A percentile compares a stretch with the other conserved stretches of the same genome.
These are phyloP conservation scores for Eurytemora carolleeae DNA, from an alignment of 1,140 invertebrate genomes.

Conservation along the genomic window DNA sequence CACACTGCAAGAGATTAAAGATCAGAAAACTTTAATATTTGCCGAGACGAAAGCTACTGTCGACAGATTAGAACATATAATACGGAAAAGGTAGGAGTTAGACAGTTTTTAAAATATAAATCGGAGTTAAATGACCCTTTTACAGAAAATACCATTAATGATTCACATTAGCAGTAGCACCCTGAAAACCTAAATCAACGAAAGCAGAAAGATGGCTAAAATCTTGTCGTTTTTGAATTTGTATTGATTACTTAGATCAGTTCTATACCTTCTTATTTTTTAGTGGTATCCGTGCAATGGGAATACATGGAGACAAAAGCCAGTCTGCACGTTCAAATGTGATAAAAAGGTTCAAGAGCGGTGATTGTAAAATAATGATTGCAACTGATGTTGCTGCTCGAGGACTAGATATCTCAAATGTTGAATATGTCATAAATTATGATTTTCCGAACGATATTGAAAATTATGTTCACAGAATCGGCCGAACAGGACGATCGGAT, in stretches of 20 bases:
- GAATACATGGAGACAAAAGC: conserved; percentile 34
- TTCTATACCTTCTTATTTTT: neutral
- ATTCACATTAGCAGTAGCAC: no score
- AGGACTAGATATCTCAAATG: conserved; percentile 33
- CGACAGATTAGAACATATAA: conserved; percentile 30
- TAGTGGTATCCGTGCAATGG: conserved; percentile 25
- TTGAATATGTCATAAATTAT: conserved; percentile 48
- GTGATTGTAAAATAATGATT: conserved; percentile 31
- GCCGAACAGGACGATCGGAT: conserved; percentile 41
- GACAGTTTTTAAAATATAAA: no score
- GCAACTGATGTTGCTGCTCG: conserved; percentile 42
- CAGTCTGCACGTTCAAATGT: conserved; percentile 32
- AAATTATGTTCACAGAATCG: conserved; percentile 73
- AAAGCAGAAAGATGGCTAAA: no score
- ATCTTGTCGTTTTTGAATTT: no score
- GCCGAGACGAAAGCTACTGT: conserved; percentile 35
- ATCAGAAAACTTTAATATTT: conserved; percentile 30
- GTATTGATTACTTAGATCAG: no score
- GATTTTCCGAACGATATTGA: conserved; percentile 91
- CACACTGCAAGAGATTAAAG: neutral
- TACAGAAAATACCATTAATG: no score
- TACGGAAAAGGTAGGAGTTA: conserved; percentile 24
- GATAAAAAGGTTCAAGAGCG: conserved; percentile 31
- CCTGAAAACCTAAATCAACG: no score
- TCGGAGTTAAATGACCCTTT: no score